Conservation (phyloP, 2,797 vertebrate species). For the Sciurus vulgaris region DNA sequence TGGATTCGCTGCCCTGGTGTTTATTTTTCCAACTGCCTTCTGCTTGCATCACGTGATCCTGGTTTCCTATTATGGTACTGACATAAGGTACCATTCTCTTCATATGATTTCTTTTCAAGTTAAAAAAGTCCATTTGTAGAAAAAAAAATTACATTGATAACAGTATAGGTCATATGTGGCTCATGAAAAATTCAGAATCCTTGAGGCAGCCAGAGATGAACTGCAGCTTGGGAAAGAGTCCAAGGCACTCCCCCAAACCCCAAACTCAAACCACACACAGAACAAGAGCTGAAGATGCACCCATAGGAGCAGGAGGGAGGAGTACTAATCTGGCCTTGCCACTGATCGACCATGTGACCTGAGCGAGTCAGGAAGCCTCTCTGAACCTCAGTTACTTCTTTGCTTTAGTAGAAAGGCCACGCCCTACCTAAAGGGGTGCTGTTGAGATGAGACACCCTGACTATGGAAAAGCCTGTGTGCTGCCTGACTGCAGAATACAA, state of each 20-base stretch:
- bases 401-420: background rate
- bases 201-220: background rate
- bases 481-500: background rate
- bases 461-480: background rate
- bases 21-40: slow-evolving; percentile 28
- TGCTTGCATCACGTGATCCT: background rate
- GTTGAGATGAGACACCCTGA: background rate
- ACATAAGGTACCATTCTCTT: slow-evolving; percentile 3
- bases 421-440: background rate
- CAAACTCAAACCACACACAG: background rate
- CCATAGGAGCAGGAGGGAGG: background rate
- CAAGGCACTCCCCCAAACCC: background rate
- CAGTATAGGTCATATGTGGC: background rate
- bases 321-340: background rate
- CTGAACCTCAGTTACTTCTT: background rate
- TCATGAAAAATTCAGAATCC: slow-evolving; percentile 13
- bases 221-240: background rate
- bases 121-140: slow-evolving; percentile 42
- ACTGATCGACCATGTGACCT: accelerated
- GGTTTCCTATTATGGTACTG: background rate
- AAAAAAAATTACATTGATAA: slow-evolving; percentile 5
- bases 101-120: background rate
- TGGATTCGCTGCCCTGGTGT: background rate
- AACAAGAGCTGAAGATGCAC: background rate
- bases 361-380: background rate